A percentile compares a stretch with the other conserved stretches of the same genome.
Conservation (phyloP, 2,797 vertebrate genomes). For the Lithobates pipiens region DNA sequence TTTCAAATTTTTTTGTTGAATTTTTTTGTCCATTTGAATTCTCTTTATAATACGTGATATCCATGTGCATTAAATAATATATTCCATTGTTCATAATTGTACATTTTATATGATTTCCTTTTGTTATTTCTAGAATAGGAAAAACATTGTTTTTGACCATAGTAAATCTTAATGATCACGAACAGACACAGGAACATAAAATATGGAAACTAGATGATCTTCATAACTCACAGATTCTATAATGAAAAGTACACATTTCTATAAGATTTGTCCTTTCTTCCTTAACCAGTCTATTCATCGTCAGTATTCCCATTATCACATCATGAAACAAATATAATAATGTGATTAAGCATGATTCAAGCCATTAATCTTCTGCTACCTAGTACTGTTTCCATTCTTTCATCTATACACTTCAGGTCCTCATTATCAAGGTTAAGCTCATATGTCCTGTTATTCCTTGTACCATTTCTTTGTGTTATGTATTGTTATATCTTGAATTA, state of each 20-base stretch:
- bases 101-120: background rate
- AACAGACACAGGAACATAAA: background rate
- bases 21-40: too few species aligned
- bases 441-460: background rate
- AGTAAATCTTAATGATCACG: background rate
- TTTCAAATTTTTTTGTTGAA: background rate
- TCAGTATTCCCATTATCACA: background rate
- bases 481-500: background rate
- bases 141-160: background rate
- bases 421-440: conserved; percentile 24
- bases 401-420: background rate
- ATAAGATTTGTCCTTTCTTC: background rate
- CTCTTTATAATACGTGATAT: too few species aligned
- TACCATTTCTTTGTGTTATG: background rate
- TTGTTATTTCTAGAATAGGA: background rate
- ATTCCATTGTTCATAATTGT: background rate
- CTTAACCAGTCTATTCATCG: background rate
- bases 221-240: background rate
- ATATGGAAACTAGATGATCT: background rate
- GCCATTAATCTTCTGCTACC: background rate
- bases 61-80: too few species aligned
- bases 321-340: conserved; percentile 19
- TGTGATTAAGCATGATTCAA: conserved; percentile 16
- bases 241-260: background rate
- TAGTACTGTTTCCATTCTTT: conserved; percentile 5